phyloP scores from a whole-genome alignment of 2,888 invertebrate species.

The Brachypalpus laphriformis region DNA sequence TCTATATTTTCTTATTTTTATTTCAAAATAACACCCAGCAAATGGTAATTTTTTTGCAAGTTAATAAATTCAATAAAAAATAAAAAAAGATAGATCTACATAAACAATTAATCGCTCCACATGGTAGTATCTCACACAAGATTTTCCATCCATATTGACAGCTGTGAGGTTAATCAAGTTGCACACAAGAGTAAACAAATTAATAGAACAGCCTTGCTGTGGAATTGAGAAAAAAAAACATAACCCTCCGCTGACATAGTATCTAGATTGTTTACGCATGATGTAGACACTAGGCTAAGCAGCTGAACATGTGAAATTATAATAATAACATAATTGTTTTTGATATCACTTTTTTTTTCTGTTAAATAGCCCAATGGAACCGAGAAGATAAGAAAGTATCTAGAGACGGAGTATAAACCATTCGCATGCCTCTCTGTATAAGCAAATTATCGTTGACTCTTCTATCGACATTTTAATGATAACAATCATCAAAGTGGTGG shows the following conservation, averaged over 20 bases:
- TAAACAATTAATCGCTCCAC: constrained; percentile 35
- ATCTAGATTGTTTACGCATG: constrained; percentile 10
- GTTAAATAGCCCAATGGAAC: constrained; percentile 28
- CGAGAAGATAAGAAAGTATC: constrained; percentile 43
- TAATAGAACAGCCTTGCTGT: constrained; percentile 51
- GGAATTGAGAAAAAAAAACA: constrained; percentile 29
- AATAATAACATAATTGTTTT: constrained; percentile 29
- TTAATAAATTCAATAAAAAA: constrained; percentile 24
- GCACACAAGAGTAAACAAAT: constrained; percentile 43
- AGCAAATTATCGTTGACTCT: constrained; percentile 30
- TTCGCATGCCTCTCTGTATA: not conserved
- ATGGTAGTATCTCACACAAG: constrained; percentile 6
- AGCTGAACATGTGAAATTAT: constrained; percentile 48
- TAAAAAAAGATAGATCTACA: constrained; percentile 16
- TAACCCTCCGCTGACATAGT: not conserved
- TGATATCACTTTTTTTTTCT: constrained; percentile 1
- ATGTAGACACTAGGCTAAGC: no score
- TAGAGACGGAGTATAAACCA: not conserved
- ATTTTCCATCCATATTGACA: constrained; percentile 18
- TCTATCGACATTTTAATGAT: constrained; percentile 42
- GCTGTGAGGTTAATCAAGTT: constrained; percentile 5
- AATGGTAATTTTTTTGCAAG: not conserved
- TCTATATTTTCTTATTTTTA: not conserved
- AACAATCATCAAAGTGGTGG: constrained; percentile 54
- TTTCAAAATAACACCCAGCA: constrained; percentile 4